Base-by-base conservation (phyloP, 2,113 vertebrate species). In the Suricata suricatta region DNA sequence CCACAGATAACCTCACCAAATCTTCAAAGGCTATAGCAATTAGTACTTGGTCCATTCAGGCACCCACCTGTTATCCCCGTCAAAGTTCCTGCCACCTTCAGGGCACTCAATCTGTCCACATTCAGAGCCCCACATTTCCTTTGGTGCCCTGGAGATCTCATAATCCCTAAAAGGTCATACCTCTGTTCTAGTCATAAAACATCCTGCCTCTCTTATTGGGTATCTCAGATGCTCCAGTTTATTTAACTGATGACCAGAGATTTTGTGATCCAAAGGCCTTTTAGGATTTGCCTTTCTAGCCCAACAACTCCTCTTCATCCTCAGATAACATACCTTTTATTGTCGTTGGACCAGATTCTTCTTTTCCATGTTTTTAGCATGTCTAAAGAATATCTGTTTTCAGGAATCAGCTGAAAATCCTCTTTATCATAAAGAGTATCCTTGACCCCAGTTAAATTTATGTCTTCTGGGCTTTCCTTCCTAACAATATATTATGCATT, bases 91-190 rank as follows among this genome's bases (percentile, higher is more conserved):
- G 21, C n/a, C n/a, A 52, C 5, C 3, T 71, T 38, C 0, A 10
- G 23, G 13, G 4, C 23, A 21, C 38, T 52, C 31, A 1, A 33
- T 79, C 27, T 71, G 10, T 95, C 13, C 33, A 38, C 33, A 77
- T 29, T 60, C 5, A 83, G 14, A 80, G 1, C 1, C 10, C 2
- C 3, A 8, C 12, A 1, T 83, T 57, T 88, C 41, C 21, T 72
- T 82, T 74, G 23, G 23, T 23, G 66, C 3, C 2, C 10, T 44
- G 33, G 11, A 69, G 16, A 41, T 19, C 16, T 33, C 64, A 77
- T 8, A 52, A 4, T 2, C 64, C n/a, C 64, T 14, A 7, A 57
- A 41, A 3, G 5, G 0, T 52, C 35, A 31, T 29, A 12, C 0
- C 10, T 35, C 2, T 87, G 3, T 31, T 1, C 12, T 47, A 33